Evolutionary conservation across 2,888 invertebrate species (phyloP).

Genomic region (Aspidapion aeneum): DNA sequence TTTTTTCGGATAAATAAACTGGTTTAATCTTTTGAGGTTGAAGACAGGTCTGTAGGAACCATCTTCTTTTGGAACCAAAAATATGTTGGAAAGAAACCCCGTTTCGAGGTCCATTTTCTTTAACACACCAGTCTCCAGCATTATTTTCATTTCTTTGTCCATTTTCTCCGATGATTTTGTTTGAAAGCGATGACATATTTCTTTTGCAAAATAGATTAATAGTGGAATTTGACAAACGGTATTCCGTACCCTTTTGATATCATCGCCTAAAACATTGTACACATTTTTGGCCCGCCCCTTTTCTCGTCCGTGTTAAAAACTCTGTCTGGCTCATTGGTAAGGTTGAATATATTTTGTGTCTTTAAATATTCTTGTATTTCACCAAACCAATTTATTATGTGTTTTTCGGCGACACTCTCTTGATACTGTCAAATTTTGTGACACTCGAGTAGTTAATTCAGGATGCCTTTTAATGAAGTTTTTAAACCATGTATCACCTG

Average conservation of each 20-base stretch:
- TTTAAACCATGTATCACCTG: too few relatives aligned
- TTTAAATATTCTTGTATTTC: too few relatives aligned
- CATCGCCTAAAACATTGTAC: too few relatives aligned
- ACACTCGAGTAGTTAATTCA: too few relatives aligned
- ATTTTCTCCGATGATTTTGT: conserved; percentile 4
- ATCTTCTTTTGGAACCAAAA: conserved; percentile 9
- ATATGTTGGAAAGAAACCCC: conserved; percentile 8
- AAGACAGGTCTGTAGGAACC: conserved; percentile 3
- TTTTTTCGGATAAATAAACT: neutral
- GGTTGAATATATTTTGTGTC: too few relatives aligned
- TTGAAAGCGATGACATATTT: conserved; percentile 9
- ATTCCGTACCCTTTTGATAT: conserved; percentile 3
- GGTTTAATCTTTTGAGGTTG: neutral
- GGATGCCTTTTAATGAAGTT: too few relatives aligned
- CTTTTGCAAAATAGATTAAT: neutral
- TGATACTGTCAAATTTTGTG: too few relatives aligned
- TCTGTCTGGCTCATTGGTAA: too few relatives aligned
- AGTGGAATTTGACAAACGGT: conserved; percentile 8
- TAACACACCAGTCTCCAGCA: conserved; percentile 10
- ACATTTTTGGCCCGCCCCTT: too few relatives aligned
- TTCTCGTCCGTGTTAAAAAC: too few relatives aligned
- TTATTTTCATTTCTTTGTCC: conserved; percentile 6
- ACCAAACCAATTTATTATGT: too few relatives aligned
- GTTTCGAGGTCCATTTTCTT: conserved; percentile 7
- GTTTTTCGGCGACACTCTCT: too few relatives aligned